Base-by-base conservation (phyloP, 2,888 invertebrate species). In the Thelaira solivaga region DNA sequence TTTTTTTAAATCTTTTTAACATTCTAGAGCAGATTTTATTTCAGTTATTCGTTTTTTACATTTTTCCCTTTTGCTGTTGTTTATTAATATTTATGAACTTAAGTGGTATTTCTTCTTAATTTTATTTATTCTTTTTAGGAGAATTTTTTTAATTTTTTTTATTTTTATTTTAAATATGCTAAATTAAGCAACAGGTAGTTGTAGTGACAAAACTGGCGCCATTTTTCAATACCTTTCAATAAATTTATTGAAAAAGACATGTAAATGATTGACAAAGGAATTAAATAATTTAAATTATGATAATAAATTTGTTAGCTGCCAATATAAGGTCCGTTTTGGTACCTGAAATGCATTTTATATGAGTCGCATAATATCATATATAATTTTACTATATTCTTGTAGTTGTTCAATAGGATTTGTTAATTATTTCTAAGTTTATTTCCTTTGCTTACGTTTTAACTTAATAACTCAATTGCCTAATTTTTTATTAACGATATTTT, bases 111-210 rank as follows among this genome's bases (percentile, higher is more conserved):
- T 51, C 18, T 67, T 43, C 24, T 7, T 62, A 31, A n/a, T 16
- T 4, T 31, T 34, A 31, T 34, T 10, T 16, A 43, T 7, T 22
- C 31, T 34, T 39, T 36, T 39, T 65, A n/a, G n/a, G n/a, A 31
- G 47, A 36, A 65, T 34, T 24, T 67, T 43, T 34, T 7, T 62
- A 31, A n/a, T 16, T 4, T 31, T 34, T 43, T 34, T 10, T 16
- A 43, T 7, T 22, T 43, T 34, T 39, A 49, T 39, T 65, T 11
- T 55, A 55, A 34, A 49, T 65, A 67, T 77, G 47, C 29, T 73
- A 69, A 77, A 68, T 64, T 49, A 73, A 68, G 64, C 65, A 72
- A 34, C 49, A 57, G 39, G 49, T 49, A 76, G 57, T 53, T 45
- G 2, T 8, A 31, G 20, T 41, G 20, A 20, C 13, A 34, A 5